Percentiles rank a stretch among this genome's conserved stretches.
Conservation (phyloP, 1,140 invertebrate genomes). For the Aphidius ervi region DNA sequence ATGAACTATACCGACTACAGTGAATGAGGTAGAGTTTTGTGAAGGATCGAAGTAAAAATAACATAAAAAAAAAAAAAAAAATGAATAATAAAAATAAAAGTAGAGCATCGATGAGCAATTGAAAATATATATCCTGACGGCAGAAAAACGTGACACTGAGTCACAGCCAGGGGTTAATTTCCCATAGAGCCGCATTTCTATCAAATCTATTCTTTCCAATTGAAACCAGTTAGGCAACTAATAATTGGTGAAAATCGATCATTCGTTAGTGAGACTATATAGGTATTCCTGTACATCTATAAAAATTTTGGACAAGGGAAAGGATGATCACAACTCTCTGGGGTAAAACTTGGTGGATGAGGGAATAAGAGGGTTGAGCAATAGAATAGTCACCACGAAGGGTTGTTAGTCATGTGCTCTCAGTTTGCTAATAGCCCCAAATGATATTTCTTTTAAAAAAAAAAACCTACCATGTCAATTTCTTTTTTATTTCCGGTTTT, state of each 20-base stretch:
- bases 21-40: background rate
- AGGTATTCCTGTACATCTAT: background rate
- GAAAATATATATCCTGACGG: slow-evolving; percentile 26
- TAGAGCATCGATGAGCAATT: background rate
- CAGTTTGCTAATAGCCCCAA: background rate
- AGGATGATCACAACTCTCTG: slow-evolving; percentile 4
- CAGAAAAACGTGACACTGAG: slow-evolving; percentile 25
- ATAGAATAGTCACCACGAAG: background rate
- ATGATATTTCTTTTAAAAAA: too few relatives aligned
- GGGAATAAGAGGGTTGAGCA: background rate
- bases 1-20: too few relatives aligned
- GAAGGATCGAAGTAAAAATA: background rate
- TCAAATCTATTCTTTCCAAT: slow-evolving; percentile 30
- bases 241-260: slow-evolving; percentile 32
- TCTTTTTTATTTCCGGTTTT: too few relatives aligned
- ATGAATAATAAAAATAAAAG: background rate
- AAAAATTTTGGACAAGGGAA: too few relatives aligned
- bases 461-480: too few relatives aligned
- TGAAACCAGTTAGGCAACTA: slow-evolving; percentile 31
- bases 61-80: background rate
- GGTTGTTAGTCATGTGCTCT: background rate
- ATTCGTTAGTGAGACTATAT: background rate
- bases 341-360: slow-evolving; percentile 11
- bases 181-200: slow-evolving; percentile 29
- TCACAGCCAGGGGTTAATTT: slow-evolving; percentile 22